Conservation (phyloP, 2,797 vertebrate genomes). For the Notolabrus celidotus region DNA sequence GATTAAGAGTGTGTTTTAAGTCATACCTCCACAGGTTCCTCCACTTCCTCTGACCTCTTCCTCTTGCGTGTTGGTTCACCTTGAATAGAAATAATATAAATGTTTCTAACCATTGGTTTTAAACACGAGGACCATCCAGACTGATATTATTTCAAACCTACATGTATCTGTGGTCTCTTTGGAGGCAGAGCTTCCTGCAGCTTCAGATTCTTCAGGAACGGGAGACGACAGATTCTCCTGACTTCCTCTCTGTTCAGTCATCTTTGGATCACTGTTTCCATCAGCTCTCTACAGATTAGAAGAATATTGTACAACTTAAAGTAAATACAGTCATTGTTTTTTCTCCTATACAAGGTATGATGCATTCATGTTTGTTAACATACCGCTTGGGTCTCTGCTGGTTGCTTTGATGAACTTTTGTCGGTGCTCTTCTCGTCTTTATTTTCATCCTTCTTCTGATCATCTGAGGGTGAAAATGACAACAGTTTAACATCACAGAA, state of each 20-base stretch:
- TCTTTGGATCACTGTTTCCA: conserved; percentile 65
- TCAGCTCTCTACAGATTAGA: conserved; percentile 70
- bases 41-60: conserved; percentile 72
- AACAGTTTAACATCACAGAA: not conserved
- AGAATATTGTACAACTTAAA: not conserved
- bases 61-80: conserved; percentile 76
- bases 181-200: conserved; percentile 32
- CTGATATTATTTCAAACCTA: conserved; percentile 28
- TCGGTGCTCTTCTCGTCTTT: conserved; percentile 23
- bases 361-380: not conserved
- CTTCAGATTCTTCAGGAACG: conserved; percentile 36
- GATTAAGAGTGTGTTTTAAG: not conserved
- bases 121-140: not conserved
- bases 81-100: conserved; percentile 36
- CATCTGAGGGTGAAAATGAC: conserved; percentile 36
- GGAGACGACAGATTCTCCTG: conserved; percentile 52
- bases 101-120: not conserved
- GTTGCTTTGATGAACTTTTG: conserved; percentile 5
- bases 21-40: conserved; percentile 73
- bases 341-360: not conserved
- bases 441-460: conserved; percentile 39
- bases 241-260: conserved; percentile 71
- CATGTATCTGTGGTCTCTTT: conserved; percentile 41
- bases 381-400: conserved; percentile 52
- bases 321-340: not conserved